Evolutionary conservation across 1,140 invertebrate species (phyloP).

Genomic region (Brachionus rotundiformis): DNA sequence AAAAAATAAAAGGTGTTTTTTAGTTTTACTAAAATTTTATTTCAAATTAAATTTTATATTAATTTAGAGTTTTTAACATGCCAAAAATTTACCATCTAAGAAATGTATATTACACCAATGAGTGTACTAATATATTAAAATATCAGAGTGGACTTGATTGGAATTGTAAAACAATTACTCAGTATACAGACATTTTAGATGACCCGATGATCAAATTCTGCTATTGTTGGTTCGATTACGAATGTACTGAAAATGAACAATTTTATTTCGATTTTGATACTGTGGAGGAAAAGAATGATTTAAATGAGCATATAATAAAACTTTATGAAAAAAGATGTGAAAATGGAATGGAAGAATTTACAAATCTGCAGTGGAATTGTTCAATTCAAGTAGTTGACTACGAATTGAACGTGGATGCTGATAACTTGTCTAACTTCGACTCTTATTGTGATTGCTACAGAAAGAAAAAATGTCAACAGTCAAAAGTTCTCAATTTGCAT

Average conservation of each 20-base stretch:
- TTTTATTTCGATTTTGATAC: slow-evolving; percentile 39
- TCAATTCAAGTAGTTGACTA: slow-evolving; percentile 9
- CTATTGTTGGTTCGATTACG: slow-evolving; percentile 37
- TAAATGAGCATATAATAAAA: not conserved
- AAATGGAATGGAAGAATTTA: not conserved
- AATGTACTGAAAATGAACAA: slow-evolving; percentile 21
- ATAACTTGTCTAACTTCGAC: slow-evolving; percentile 24
- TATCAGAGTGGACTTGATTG: not conserved
- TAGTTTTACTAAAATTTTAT: not conserved
- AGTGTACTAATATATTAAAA: not conserved
- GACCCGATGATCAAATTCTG: not conserved
- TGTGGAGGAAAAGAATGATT: not conserved
- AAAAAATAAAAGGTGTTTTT: slow-evolving; percentile 30
- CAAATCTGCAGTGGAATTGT: not conserved
- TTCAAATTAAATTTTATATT: not conserved
- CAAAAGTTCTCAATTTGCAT: not conserved
- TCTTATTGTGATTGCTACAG: slow-evolving; percentile 26
- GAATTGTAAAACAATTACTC: not conserved
- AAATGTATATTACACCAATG: not conserved
- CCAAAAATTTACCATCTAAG: not conserved
- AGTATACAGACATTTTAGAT: not conserved
- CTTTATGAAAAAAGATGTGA: slow-evolving; percentile 18
- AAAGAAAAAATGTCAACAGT: slow-evolving; percentile 11
- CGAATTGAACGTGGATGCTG: not conserved
- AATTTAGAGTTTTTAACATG: slow-evolving; percentile 7